These are phyloP conservation scores for Smithornis capensis DNA, from an alignment of 2,113 vertebrate species.

Conservation along the genomic window DNA sequence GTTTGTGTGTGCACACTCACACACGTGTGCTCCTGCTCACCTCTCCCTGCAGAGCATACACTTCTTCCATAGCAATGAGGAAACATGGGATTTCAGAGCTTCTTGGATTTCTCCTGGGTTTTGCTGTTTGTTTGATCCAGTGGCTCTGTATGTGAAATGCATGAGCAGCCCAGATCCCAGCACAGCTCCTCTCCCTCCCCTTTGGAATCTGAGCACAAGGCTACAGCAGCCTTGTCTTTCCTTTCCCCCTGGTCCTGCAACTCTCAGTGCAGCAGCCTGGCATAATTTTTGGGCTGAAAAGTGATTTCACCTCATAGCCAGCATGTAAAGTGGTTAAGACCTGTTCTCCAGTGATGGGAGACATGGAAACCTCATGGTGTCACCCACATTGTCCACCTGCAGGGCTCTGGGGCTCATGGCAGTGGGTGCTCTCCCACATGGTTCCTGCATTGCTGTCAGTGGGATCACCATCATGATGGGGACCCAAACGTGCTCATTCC, in stretches of 20 bases:
- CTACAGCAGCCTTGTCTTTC: fast-evolving
- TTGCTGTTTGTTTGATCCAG: not conserved
- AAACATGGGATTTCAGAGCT: not conserved
- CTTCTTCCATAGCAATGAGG: not conserved
- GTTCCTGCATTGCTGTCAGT: not conserved
- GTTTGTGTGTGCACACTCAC: not conserved
- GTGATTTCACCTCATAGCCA: not conserved
- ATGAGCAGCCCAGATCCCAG: not conserved
- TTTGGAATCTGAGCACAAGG: not conserved
- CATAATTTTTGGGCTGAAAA: not conserved
- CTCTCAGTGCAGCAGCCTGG: not conserved
- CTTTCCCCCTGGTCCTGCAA: not conserved
- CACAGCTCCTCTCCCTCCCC: not conserved
- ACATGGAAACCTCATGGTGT: fast-evolving
- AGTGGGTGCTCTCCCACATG: not conserved
- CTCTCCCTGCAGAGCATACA: fast-evolving
- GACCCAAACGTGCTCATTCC: not conserved
- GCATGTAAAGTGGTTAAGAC: fast-evolving
- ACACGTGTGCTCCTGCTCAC: not conserved
- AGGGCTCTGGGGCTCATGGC: not conserved
- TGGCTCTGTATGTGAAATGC: not conserved
- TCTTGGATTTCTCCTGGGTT: not conserved
- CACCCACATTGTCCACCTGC: fast-evolving
- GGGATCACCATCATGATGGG: fast-evolving
- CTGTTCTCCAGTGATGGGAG: not conserved